Evolutionary conservation across 2,888 invertebrate genomes (phyloP), one percentile per base, ranked within the genome.

Genomic region (Agrotis exclamationis): DNA sequence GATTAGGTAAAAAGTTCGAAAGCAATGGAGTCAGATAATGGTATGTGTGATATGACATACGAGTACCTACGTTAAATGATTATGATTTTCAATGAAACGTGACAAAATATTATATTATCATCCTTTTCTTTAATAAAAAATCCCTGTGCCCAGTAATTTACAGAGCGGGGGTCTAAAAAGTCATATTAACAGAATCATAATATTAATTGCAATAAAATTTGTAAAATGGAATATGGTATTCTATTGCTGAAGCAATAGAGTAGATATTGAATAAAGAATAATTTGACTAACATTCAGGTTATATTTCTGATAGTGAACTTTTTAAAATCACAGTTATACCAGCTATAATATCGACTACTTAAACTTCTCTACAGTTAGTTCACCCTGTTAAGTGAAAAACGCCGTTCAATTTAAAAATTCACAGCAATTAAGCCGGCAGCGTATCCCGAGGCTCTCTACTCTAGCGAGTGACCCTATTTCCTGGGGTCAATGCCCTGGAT

Each of bases 401-500:
- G 13, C 54, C 24, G 62, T 56, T 57, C 59, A 70, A 68, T 70
- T 80, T 70, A 67, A 82, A 73, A 79, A 66, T 71, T 70, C 67
- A 60, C 48, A 56, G 57, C 70, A 80, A 81, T 81, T 82, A 82
- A 58, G 51, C 51, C 33, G 6, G 48, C 47, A 45, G 39, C 51
- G 60, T 59, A 67, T 68, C 59, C 56, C 58, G 63, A 56, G 57
- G 65, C 59, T 69, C 64, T 67, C 39, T 28, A 20, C 50, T 56
- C 58, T 58, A 65, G 71, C 58, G 68, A 75, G 64, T 80, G 85
- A 85, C 86, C 86, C 57, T 79, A 75, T 86, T 85, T 79, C 67
- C 58, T 48, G 70, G 53, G 86, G 75, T 85, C 85, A 85, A 63
- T 84, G 84, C 76, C 74, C 86, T 76, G 51, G n/a, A 33, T 51